Evolutionary conservation across 2,888 invertebrate species (phyloP).

Genomic region (Aspidiotus rigidus): DNA sequence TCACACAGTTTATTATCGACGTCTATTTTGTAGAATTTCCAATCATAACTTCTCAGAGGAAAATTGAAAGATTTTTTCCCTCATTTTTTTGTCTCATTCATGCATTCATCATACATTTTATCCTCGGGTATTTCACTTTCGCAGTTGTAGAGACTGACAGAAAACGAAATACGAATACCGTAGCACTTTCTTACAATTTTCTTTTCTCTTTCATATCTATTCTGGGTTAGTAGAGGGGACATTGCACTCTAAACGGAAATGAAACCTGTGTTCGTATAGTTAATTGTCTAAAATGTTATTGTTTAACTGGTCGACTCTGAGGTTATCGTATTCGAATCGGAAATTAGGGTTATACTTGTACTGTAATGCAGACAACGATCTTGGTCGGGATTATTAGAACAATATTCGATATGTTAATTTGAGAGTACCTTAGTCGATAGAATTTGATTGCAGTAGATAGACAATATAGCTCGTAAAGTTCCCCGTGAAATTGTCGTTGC

Average conservation of each 20-base stretch:
- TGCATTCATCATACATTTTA: too few relatives aligned
- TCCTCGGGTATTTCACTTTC: too few relatives aligned
- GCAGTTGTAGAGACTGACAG: too few relatives aligned
- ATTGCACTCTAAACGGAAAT: conserved; percentile 21
- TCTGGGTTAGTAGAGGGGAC: conserved; percentile 5
- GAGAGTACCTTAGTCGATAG: background rate
- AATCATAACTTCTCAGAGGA: too few relatives aligned
- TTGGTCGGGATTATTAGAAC: background rate
- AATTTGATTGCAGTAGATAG: background rate
- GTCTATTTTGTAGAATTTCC: too few relatives aligned
- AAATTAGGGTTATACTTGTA: conserved; percentile 32
- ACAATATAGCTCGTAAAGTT: too few relatives aligned
- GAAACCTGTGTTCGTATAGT: conserved; percentile 18
- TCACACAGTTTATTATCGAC: too few relatives aligned
- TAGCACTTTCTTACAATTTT: too few relatives aligned
- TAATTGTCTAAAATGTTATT: conserved; percentile 25
- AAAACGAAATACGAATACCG: too few relatives aligned
- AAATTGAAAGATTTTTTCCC: too few relatives aligned
- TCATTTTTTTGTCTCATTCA: too few relatives aligned
- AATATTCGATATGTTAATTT: background rate
- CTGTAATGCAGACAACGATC: conserved; percentile 11
- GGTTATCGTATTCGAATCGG: conserved; percentile 20
- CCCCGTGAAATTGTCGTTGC: too few relatives aligned
- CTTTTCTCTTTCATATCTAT: conserved; percentile 1
- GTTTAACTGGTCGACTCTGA: conserved; percentile 24